These are phyloP conservation scores for Camponotus vicinus DNA, from an alignment of 1,140 invertebrate species.

Conservation along the genomic window DNA sequence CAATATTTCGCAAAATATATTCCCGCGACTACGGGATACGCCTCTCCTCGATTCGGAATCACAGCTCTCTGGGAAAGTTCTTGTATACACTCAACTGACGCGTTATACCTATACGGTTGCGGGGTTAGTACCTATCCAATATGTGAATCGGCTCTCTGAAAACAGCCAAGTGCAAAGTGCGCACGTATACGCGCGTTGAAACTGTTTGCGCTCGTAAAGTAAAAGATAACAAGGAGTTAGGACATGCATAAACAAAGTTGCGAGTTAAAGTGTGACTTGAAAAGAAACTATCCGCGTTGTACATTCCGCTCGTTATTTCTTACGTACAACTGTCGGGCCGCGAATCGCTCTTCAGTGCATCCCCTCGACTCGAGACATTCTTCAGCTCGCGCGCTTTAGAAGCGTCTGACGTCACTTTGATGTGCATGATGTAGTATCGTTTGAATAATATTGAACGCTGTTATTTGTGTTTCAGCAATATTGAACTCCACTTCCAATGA, in stretches of 20 bases:
- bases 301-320: slow-evolving; percentile 47
- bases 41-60: slow-evolving; percentile 47
- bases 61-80: slow-evolving; percentile 23
- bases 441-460: slow-evolving; percentile 61
- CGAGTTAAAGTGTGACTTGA: slow-evolving; percentile 42
- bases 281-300: slow-evolving; percentile 43
- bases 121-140: neutral
- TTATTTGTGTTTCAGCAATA: slow-evolving; percentile 78
- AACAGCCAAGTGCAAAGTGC: slow-evolving; percentile 26
- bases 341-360: neutral
- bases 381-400: slow-evolving; percentile 5
- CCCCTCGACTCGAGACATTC: neutral
- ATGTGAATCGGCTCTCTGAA: slow-evolving; percentile 34
- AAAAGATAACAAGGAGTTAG: slow-evolving; percentile 65
- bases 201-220: slow-evolving; percentile 60
- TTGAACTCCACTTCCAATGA: slow-evolving; percentile 75
- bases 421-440: neutral
- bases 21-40: neutral
- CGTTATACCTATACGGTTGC: neutral
- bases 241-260: slow-evolving; percentile 48
- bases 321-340: neutral
- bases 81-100: slow-evolving; percentile 28
- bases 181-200: slow-evolving; percentile 3
- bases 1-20: slow-evolving; percentile 54
- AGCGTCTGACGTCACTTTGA: slow-evolving; percentile 26